Evolutionary conservation across 1,140 invertebrate species (phyloP), one percentile per base, ranked within the genome.

Genomic region (Leptinotarsa texana): DNA sequence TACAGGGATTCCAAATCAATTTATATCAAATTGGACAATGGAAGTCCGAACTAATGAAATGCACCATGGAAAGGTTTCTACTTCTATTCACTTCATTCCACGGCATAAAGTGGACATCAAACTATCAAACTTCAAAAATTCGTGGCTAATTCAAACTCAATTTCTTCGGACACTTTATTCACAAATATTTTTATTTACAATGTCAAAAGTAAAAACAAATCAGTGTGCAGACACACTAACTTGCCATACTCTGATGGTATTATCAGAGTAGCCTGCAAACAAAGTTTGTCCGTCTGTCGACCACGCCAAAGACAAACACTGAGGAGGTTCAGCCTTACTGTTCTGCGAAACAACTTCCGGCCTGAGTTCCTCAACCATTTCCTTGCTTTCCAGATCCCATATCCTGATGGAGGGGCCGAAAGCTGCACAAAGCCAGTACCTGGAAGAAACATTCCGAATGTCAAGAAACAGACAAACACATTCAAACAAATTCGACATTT

Each of bases 361-460:
- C 84, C 94, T 94, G 63, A 99, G 89, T 88, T 99, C 98, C 87
- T 99, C 98, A 81, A 99, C 97, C 91, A 98, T 96, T 86, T 98
- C 96, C 89, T 99, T 99, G 87, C 95, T 97, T 89, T 99, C 98
- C 84, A 99, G 90, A 91, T 99, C 98, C 98, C 98, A 99, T 84
- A 99, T 99, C 88, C 98, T 99, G 85, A 99, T 99, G 80, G 93
- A 95, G 73, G 98, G 96, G 82, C 98, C 98, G 84, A 95, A 99
- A n/a, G 98, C 98, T 83, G 98, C 98, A 88, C 98, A 99, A 17
- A 99, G 90, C 98, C 98, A 99, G 85, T 99, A 99, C 85, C 98
- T 85, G 68, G 21, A 78, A 80, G 66, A 75, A 78, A 75, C 3
- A 57, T 13, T n/a, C 6, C 6, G 2, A 33, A 33, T 11, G 33